Evolutionary conservation across 2,888 invertebrate species (phyloP).

Genomic region (Arctia plantaginis): DNA sequence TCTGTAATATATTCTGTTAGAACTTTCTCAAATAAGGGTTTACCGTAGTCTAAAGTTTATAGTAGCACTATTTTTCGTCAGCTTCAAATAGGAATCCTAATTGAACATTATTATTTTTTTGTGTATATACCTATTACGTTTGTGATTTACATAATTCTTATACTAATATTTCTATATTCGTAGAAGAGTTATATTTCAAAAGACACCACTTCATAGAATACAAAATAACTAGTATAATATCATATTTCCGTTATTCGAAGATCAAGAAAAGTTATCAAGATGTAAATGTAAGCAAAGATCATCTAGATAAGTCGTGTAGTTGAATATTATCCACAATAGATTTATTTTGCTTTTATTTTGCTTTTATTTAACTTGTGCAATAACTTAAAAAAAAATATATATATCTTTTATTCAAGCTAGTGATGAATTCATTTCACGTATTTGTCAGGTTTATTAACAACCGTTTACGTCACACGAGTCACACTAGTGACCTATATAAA

Average conservation of each 20-base stretch:
- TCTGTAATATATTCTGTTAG: not conserved
- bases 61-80: not conserved
- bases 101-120: not conserved
- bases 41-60: not conserved
- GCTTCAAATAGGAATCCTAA: not conserved
- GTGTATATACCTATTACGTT: not conserved
- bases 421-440: slow-evolving; percentile 5
- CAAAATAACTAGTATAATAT: not conserved
- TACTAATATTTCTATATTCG: not conserved
- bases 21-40: not conserved
- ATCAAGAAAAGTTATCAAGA: not conserved
- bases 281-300: not conserved
- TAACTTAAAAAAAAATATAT: not conserved
- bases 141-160: not conserved
- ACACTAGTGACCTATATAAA: slow-evolving; percentile 41
- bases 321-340: not conserved
- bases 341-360: not conserved
- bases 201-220: not conserved
- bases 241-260: not conserved
- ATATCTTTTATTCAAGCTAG: not conserved
- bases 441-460: slow-evolving; percentile 19
- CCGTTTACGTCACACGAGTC: slow-evolving; percentile 34
- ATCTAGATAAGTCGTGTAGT: not conserved
- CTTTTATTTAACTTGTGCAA: not conserved
- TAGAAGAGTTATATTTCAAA: not conserved